Conservation (phyloP, 2,888 invertebrate genomes). For the Standfussiana lucernea region DNA sequence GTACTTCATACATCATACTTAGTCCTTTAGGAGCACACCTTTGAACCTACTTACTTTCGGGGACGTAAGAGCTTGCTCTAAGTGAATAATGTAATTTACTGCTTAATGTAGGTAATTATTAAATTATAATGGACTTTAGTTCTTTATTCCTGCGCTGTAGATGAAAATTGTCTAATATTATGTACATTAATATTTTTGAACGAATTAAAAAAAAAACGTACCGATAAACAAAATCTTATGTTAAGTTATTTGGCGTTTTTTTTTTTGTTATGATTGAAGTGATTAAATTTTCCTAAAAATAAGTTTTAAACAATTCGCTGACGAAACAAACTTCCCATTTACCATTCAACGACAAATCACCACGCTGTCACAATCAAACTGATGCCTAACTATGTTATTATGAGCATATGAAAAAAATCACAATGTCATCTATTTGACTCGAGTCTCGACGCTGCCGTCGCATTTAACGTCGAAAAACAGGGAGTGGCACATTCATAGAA, state of each 20-base stretch:
- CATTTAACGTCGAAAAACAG: conserved; percentile 29
- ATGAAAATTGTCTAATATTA: not conserved
- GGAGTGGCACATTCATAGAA: conserved; percentile 42
- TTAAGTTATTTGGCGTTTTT: not conserved
- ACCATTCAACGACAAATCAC: not conserved
- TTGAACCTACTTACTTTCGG: not conserved
- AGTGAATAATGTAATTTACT: conserved; percentile 18
- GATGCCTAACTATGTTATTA: not conserved
- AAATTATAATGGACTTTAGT: not conserved
- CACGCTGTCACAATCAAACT: not conserved
- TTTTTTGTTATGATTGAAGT: not conserved
- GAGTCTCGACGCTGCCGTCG: not conserved
- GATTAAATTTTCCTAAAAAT: not conserved
- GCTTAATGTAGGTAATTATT: not conserved
- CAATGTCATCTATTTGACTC: not conserved
- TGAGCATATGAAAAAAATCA: not conserved
- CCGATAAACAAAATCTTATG: not conserved
- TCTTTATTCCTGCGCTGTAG: not conserved
- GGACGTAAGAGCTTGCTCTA: conserved; percentile 7
- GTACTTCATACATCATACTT: not conserved
- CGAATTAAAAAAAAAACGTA: not conserved
- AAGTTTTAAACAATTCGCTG: not conserved
- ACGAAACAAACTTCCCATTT: not conserved
- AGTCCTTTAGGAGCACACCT: not conserved
- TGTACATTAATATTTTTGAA: not conserved